Conservation (phyloP, 1,140 invertebrate genomes). For the Rhagoletis zephyria region DNA sequence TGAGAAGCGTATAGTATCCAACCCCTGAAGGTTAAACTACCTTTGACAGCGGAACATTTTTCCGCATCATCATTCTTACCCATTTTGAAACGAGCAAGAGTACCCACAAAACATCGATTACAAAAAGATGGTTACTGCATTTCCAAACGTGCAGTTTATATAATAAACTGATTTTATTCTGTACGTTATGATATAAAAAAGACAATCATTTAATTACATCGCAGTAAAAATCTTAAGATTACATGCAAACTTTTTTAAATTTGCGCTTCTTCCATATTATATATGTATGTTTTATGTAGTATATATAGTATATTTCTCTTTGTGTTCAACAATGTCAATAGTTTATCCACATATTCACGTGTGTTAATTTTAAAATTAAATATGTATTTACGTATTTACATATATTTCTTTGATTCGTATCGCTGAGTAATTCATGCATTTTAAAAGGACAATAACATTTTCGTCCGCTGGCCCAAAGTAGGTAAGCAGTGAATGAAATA, state of each 20-base stretch:
- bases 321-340: constrained; percentile 5
- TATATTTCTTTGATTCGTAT: constrained; percentile 27
- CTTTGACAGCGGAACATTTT: no score
- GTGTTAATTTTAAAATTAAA: constrained; percentile 16
- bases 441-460: constrained; percentile 14
- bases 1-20: no score
- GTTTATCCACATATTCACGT: not conserved
- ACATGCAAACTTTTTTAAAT: not conserved
- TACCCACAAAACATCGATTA: no score
- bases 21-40: no score
- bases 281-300: not conserved
- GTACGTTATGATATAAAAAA: not conserved
- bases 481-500: not conserved
- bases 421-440: constrained; percentile 47
- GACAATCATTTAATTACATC: constrained; percentile 25
- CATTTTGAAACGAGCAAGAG: no score
- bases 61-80: no score
- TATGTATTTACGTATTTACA: no score
- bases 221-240: constrained; percentile 12
- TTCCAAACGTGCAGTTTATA: not conserved
- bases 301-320: not conserved
- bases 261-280: constrained; percentile 35
- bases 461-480: not conserved
- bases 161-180: not conserved
- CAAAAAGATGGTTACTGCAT: no score